These are phyloP conservation scores for Watsonalla binaria DNA, from an alignment of 2,888 invertebrate genomes.

Conservation along the genomic window DNA sequence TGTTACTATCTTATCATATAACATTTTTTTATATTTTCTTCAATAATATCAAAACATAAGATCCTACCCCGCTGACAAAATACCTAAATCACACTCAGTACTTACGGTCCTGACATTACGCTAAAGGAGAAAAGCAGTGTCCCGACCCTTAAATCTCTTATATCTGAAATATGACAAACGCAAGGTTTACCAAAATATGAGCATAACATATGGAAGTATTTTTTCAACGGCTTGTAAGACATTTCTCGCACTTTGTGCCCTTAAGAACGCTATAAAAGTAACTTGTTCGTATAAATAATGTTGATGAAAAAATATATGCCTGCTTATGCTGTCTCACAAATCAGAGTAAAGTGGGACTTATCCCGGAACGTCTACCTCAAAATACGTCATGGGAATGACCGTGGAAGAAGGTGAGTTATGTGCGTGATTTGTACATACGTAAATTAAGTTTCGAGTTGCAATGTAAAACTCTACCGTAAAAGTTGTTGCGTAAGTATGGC, in stretches of 20 bases:
- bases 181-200: conserved; percentile 34
- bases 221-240: conserved; percentile 53
- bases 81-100: background rate
- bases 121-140: conserved; percentile 7
- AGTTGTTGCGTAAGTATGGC: too few species aligned
- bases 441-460: background rate
- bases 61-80: conserved; percentile 2
- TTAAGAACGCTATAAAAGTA: conserved; percentile 57
- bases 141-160: conserved; percentile 26
- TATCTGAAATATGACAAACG: conserved; percentile 33
- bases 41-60: too few species aligned
- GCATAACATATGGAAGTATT: conserved; percentile 48
- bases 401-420: background rate
- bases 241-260: conserved; percentile 46
- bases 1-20: too few species aligned
- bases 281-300: conserved; percentile 57
- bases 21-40: too few species aligned
- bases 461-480: too few species aligned
- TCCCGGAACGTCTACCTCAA: conserved; percentile 33
- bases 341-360: conserved; percentile 48
- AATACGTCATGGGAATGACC: conserved; percentile 16
- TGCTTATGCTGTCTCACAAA: conserved; percentile 50
- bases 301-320: conserved; percentile 55
- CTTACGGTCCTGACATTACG: background rate
- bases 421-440: background rate